Evolutionary conservation across 2,888 invertebrate genomes (phyloP), one percentile per base, ranked within the genome.

Genomic region (Hydrotaea cyrtoneurina): DNA sequence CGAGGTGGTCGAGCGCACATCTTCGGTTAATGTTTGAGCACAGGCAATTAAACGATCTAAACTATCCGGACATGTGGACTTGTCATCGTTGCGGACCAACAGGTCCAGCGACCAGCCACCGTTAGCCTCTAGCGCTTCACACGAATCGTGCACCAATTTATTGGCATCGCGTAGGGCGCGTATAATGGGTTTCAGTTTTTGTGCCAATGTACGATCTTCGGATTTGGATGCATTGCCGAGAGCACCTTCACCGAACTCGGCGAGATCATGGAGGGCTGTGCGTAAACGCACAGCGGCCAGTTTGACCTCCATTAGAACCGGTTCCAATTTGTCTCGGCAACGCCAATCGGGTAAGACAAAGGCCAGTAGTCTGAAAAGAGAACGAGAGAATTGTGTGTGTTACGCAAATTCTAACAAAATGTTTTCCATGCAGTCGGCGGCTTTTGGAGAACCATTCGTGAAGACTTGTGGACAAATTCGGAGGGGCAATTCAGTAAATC

Each of bases 21-120:
- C 98, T 91, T 97, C 96, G 0, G 96, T 97, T 36, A 98, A 94
- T 10, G 97, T 96, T 90, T 97, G 94, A 17, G 98, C 96, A 89
- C 97, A 96, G 11, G 96, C 96, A 86, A 98, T 96, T 82, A 99
- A 94, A 91, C 97, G 97, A 92, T 98, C 98, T 55, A 98, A 93
- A 50, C 97, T 96, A 92, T 98, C 98, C 19, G 96, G 96, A 84
- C 87, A 88, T 81, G 82, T 93, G 91, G 86, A 93, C 31, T 84
- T 87, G 19, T 91, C 91, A 46, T 93, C 93, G 82, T 91, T 93
- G 84, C 93, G 93, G 66, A 93, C 92, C 80, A 97, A 92, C 59
- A 94, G 93, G 21, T 95, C 95, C 3, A 96, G 93, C 15, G 96
- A 95, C 97, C 98, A 98, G 89, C 96, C 95, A 89, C 96, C 95